phyloP scores from a whole-genome alignment of 2,113 vertebrate genomes.

The Rhinopomastus cyanomelas region DNA sequence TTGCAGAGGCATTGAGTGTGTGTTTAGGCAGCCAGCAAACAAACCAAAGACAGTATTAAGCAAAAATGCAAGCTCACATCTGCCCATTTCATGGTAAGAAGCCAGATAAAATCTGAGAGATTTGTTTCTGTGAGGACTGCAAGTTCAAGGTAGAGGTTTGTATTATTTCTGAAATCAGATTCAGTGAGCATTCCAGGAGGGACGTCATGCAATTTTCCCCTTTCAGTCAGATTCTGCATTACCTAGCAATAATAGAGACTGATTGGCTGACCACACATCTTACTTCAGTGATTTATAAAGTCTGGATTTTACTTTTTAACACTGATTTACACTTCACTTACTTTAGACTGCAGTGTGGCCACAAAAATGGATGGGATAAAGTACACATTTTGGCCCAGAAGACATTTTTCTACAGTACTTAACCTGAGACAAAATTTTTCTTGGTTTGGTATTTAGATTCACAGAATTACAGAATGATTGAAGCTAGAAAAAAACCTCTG shows the following conservation, averaged over 20 bases:
- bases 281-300: fast-evolving
- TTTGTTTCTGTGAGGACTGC: not conserved
- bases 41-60: not conserved
- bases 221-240: not conserved
- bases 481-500: too few species aligned
- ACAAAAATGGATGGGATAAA: not conserved
- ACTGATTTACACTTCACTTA: not conserved
- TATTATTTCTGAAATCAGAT: not conserved
- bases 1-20: not conserved
- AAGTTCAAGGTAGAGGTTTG: not conserved
- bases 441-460: not conserved
- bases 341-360: not conserved
- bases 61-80: not conserved
- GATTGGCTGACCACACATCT: not conserved
- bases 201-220: not conserved
- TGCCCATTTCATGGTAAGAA: not conserved
- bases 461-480: too few species aligned
- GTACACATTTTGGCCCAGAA: not conserved
- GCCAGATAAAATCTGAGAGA: not conserved
- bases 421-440: not conserved
- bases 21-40: not conserved
- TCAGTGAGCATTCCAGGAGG: not conserved
- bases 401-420: not conserved
- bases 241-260: not conserved
- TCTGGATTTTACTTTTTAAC: not conserved